Percentiles rank a stretch among this genome's conserved stretches.
Evolutionary conservation across 2,797 vertebrate species (phyloP).

Genomic region (Cossypha polioptera): DNA sequence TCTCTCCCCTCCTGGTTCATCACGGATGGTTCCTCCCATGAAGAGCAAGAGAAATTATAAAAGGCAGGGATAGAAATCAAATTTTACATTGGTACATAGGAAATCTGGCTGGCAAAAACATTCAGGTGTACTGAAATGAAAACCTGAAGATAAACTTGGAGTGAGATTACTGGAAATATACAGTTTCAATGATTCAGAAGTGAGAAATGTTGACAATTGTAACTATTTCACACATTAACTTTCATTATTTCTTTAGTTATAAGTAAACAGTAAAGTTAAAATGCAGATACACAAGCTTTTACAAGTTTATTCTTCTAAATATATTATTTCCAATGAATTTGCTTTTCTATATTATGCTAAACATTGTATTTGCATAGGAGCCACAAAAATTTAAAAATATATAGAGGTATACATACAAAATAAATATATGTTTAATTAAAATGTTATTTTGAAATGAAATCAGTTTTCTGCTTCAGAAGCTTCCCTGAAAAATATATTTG

Average conservation of each 20-base stretch:
- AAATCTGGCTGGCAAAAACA: not conserved
- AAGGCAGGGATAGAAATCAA: not conserved
- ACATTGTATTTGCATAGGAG: not conserved
- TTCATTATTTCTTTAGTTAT: not conserved
- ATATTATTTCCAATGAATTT: not conserved
- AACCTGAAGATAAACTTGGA: not conserved
- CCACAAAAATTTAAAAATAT: not conserved
- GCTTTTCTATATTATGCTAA: not conserved
- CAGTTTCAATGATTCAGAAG: not conserved
- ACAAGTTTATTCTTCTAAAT: not conserved
- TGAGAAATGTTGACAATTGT: not conserved
- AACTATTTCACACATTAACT: not conserved
- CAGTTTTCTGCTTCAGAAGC: slow-evolving; percentile 14
- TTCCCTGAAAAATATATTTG: slow-evolving; percentile 43
- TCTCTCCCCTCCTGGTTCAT: not conserved
- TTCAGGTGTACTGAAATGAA: not conserved
- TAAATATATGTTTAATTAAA: slow-evolving; percentile 44
- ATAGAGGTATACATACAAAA: not conserved
- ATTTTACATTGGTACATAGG: not conserved
- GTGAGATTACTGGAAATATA: not conserved
- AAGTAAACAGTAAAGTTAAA: not conserved
- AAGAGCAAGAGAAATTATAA: not conserved
- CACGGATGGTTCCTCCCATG: not conserved
- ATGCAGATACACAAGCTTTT: not conserved
- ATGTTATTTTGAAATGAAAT: slow-evolving; percentile 34